phyloP scores from a whole-genome alignment of 1,140 invertebrate species.

The Drosophila kepulauana region DNA sequence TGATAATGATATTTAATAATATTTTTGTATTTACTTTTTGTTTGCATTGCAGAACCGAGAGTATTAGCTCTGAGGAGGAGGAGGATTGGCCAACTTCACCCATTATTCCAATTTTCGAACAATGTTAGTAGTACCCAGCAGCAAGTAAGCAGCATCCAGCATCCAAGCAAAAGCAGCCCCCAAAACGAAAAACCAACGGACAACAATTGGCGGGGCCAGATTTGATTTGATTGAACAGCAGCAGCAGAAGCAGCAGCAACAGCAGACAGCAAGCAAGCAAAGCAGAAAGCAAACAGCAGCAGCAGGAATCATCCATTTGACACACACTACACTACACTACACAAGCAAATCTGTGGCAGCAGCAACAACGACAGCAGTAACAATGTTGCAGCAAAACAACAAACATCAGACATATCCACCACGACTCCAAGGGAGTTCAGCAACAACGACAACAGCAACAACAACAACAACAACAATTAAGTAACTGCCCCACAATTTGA shows the following conservation, averaged over 20 bases:
- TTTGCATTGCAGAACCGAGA: slow-evolving; percentile 86
- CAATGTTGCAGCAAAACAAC: slow-evolving; percentile 4
- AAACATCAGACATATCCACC: slow-evolving; percentile 42
- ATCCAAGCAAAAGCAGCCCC: slow-evolving; percentile 54
- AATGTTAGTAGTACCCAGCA: slow-evolving; percentile 84
- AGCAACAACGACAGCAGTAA: background rate
- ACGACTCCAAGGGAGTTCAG: slow-evolving; percentile 4
- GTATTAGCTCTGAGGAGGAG: slow-evolving; percentile 86
- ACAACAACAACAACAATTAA: slow-evolving; percentile 12
- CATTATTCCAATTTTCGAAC: slow-evolving; percentile 86
- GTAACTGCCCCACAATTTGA: slow-evolving; percentile 27
- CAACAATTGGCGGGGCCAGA: slow-evolving; percentile 32
- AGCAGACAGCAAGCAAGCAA: slow-evolving; percentile 27
- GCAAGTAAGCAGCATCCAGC: slow-evolving; percentile 60
- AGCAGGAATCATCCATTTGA: slow-evolving; percentile 34
- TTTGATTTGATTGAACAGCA: slow-evolving; percentile 50
- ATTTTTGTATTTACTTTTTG: slow-evolving; percentile 13
- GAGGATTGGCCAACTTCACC: slow-evolving; percentile 88
- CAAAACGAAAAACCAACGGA: slow-evolving; percentile 12
- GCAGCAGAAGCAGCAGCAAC: slow-evolving; percentile 61
- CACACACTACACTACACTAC: background rate
- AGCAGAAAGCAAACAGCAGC: slow-evolving; percentile 5
- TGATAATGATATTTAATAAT: slow-evolving; percentile 25
- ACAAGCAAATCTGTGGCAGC: slow-evolving; percentile 23
- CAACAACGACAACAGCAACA: slow-evolving; percentile 13